Percentiles rank a stretch among this genome's conserved stretches.
These are phyloP conservation scores for Wasmannia auropunctata DNA, from an alignment of 1,140 invertebrate genomes.

Conservation along the genomic window DNA sequence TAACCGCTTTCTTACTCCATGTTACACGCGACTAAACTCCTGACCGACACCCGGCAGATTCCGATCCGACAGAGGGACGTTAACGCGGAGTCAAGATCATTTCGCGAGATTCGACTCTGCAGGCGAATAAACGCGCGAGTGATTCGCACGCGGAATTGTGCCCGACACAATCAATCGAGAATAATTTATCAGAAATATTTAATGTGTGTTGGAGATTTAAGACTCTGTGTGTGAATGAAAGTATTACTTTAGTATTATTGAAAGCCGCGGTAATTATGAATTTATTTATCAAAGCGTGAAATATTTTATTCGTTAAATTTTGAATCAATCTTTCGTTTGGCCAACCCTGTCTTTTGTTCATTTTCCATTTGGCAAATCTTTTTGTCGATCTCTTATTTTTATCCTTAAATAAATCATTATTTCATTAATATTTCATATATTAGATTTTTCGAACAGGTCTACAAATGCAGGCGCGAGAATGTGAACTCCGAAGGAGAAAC, in stretches of 20 bases:
- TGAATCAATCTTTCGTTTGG: not conserved
- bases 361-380: not conserved
- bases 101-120: constrained; percentile 1
- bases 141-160: not conserved
- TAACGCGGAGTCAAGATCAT: constrained; percentile 19
- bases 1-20: constrained; percentile 57
- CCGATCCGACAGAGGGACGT: constrained; percentile 30
- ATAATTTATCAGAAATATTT: not conserved
- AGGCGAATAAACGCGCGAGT: not conserved
- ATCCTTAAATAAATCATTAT: not conserved
- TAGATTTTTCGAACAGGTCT: not conserved
- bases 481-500: constrained; percentile 12
- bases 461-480: not conserved
- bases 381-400: not conserved
- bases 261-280: too few species aligned
- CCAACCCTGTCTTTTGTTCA: too few species aligned
- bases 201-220: not conserved
- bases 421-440: not conserved
- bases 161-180: not conserved
- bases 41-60: constrained; percentile 46
- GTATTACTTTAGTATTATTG: not conserved
- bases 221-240: not conserved
- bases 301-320: not conserved
- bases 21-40: constrained; percentile 56
- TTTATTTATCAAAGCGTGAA: not conserved